Evolutionary conservation across 2,113 vertebrate species (phyloP).

Genomic region (Gracilinanus agilis): DNA sequence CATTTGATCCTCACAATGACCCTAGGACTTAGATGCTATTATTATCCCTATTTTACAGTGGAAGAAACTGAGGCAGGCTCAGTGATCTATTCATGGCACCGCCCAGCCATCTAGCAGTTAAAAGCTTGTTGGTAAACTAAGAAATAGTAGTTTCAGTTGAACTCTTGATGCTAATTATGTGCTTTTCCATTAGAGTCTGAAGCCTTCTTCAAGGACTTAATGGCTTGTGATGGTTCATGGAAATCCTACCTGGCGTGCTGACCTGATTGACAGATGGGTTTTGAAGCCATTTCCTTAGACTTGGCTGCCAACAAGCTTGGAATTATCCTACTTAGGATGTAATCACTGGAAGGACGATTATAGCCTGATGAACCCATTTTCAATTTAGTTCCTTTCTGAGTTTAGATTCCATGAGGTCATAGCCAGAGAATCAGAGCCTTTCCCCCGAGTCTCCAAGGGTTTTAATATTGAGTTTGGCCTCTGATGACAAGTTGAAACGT

Average conservation of each 20-base stretch:
- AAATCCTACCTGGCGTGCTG: slow-evolving; percentile 23
- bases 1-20: neutral
- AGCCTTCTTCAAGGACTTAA: neutral
- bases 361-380: neutral
- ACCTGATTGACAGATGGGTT: neutral
- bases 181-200: neutral
- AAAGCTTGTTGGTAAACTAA: neutral
- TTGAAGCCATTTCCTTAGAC: neutral
- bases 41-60: neutral
- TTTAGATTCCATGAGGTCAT: neutral
- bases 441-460: neutral
- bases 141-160: neutral
- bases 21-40: neutral
- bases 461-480: neutral
- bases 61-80: neutral
- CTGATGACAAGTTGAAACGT: neutral
- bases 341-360: neutral
- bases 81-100: neutral
- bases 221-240: neutral
- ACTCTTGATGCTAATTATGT: neutral
- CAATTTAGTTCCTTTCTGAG: neutral
- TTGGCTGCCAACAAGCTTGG: neutral
- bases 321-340: slow-evolving; percentile 4
- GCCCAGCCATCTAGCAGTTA: neutral
- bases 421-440: neutral